Percentiles rank a stretch among this genome's conserved stretches.
These are phyloP conservation scores for Cheilosia soror DNA, from an alignment of 2,888 invertebrate genomes.

Conservation along the genomic window DNA sequence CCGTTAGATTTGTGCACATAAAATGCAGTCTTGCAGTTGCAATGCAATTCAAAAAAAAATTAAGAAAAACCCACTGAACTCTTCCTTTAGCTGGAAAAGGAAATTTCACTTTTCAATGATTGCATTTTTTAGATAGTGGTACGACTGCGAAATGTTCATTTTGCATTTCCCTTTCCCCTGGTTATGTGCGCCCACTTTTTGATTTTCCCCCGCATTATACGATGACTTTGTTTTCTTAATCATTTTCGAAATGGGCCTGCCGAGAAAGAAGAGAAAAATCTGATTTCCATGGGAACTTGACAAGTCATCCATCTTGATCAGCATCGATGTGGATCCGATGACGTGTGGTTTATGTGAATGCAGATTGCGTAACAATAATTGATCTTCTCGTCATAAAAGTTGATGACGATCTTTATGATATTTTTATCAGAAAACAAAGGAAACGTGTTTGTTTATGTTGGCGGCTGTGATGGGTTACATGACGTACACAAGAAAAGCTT, in stretches of 20 bases:
- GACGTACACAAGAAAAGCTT: conserved; percentile 9
- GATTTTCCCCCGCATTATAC: conserved; percentile 17
- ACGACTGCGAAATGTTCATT: conserved; percentile 15
- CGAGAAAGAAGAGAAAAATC: background rate
- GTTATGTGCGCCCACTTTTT: conserved; percentile 9
- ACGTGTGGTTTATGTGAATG: conserved; percentile 23
- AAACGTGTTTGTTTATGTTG: conserved; percentile 55
- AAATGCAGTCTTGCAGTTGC: conserved; percentile 16
- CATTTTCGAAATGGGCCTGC: background rate
- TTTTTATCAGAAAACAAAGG: conserved; percentile 25
- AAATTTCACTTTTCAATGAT: conserved; percentile 65
- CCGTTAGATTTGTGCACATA: conserved; percentile 5
- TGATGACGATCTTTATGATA: conserved; percentile 47
- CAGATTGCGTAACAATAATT: conserved; percentile 37
- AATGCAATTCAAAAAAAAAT: background rate
- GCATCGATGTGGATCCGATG: conserved; percentile 14
- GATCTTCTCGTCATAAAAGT: conserved; percentile 41
- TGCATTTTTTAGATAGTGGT: conserved; percentile 16
- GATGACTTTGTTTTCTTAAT: background rate
- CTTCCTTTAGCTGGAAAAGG: conserved; percentile 38
- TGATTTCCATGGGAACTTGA: conserved; percentile 13
- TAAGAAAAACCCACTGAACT: conserved; percentile 63
- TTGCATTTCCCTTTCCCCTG: conserved; percentile 25
- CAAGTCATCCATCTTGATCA: conserved; percentile 51
- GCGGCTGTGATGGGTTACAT: conserved; percentile 45